Evolutionary conservation across 1,140 invertebrate species (phyloP).

Genomic region (Drosophila tristis): DNA sequence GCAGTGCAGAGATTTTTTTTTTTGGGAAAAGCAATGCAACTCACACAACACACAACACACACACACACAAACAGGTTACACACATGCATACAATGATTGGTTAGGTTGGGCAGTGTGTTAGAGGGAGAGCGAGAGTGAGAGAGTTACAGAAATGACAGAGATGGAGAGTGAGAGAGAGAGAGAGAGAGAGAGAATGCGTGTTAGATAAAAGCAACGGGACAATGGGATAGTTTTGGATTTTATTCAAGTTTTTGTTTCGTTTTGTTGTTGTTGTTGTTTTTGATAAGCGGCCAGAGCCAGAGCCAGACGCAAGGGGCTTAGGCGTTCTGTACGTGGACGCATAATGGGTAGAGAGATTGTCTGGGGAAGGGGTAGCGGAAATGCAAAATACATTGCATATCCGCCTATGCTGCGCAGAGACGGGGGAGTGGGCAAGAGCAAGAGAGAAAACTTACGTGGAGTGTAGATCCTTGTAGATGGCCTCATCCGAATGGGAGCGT

Average conservation of each 20-base stretch:
- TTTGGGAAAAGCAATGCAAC: conserved; percentile 19
- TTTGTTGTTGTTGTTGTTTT: conserved; percentile 12
- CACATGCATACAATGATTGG: conserved; percentile 18
- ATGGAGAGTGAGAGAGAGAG: conserved; percentile 23
- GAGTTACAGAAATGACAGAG: conserved; percentile 28
- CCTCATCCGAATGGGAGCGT: conserved; percentile 90
- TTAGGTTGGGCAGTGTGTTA: conserved; percentile 28
- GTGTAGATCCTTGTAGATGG: conserved; percentile 93
- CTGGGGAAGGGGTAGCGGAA: conserved; percentile 31
- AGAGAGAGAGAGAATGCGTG: conserved; percentile 51
- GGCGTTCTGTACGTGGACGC: conserved; percentile 48
- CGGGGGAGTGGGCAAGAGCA: too few relatives aligned
- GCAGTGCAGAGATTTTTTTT: too few relatives aligned
- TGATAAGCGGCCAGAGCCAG: conserved; percentile 48
- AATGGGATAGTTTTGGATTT: conserved; percentile 36
- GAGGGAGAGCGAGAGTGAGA: conserved; percentile 40
- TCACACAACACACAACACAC: conserved; percentile 16
- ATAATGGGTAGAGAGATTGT: conserved; percentile 43
- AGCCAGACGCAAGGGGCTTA: conserved; percentile 35
- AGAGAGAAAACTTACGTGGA: conserved; percentile 86
- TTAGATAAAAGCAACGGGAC: conserved; percentile 63
- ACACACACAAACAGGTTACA: conserved; percentile 23
- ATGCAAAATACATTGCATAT: conserved; percentile 13
- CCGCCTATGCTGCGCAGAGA: too few relatives aligned
- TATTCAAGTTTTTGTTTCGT: conserved; percentile 21